phyloP scores from a whole-genome alignment of 2,797 vertebrate species.

The Hyperoplus immaculatus region DNA sequence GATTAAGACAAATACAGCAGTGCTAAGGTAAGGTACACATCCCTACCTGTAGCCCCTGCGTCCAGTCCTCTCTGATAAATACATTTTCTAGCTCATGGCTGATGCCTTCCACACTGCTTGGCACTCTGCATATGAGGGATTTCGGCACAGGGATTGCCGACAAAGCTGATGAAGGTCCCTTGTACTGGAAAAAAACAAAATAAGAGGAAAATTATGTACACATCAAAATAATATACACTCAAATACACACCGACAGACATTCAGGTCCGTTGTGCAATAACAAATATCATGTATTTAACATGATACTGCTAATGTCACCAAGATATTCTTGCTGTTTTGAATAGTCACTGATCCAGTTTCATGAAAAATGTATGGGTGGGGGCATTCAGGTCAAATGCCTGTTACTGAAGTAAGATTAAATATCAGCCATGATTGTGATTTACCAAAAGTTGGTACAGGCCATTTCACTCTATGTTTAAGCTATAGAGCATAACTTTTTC shows the following conservation, averaged over 20 bases:
- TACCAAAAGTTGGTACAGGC: not conserved
- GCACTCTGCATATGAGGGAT: slow-evolving; percentile 90
- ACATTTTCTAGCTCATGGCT: slow-evolving; percentile 96
- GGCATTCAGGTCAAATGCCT: slow-evolving; percentile 31
- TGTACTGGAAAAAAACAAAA: slow-evolving; percentile 76
- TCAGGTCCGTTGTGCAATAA: not conserved
- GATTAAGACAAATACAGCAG: too few species aligned
- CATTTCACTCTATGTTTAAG: slow-evolving; percentile 14
- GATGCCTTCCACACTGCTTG: slow-evolving; percentile 95
- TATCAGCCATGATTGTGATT: slow-evolving; percentile 29
- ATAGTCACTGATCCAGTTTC: slow-evolving; percentile 40
- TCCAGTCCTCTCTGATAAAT: slow-evolving; percentile 93
- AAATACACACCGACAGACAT: not conserved
- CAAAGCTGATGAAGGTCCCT: slow-evolving; percentile 87
- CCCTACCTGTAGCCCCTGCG: slow-evolving; percentile 90
- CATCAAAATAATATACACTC: not conserved
- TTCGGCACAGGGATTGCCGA: slow-evolving; percentile 89
- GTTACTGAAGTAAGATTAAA: slow-evolving; percentile 35
- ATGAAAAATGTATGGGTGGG: slow-evolving; percentile 22
- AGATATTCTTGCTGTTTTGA: not conserved
- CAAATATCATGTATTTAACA: not conserved
- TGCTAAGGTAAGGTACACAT: slow-evolving; percentile 16
- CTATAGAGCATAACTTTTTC: too few species aligned
- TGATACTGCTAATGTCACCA: not conserved
- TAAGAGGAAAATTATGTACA: not conserved